A percentile compares a stretch with the other conserved stretches of the same genome.
phyloP scores from a whole-genome alignment of 2,888 invertebrate genomes.

The Tetragonula carbonaria region DNA sequence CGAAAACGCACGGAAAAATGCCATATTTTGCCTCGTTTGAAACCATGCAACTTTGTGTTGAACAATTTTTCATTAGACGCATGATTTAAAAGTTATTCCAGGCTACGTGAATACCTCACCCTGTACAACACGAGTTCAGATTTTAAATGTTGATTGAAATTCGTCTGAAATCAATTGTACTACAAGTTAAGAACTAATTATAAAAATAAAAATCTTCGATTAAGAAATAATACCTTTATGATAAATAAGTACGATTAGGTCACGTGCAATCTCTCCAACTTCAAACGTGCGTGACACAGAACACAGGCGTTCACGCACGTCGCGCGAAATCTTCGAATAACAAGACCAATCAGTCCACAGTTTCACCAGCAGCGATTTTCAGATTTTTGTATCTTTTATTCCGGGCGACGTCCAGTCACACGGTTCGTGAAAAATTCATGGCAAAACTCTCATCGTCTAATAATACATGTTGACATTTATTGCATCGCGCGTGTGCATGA shows the following conservation, averaged over 20 bases:
- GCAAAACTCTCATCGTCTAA: neutral
- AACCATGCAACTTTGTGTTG: no score
- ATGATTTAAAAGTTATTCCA: no score
- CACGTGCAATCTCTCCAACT: neutral
- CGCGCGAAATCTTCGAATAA: neutral
- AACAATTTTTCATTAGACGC: no score
- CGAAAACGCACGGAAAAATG: no score
- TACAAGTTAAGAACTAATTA: no score
- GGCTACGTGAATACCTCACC: no score
- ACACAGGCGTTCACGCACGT: neutral
- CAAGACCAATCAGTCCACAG: neutral
- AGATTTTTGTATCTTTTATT: neutral
- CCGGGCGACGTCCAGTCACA: neutral
- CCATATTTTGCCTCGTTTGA: no score
- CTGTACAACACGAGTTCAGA: no score
- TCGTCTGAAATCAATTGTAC: no score
- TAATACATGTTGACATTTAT: constrained; percentile 41
- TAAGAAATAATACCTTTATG: no score
- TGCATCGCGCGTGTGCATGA: constrained; percentile 18
- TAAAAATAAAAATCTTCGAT: no score
- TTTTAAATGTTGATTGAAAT: no score
- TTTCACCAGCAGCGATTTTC: neutral
- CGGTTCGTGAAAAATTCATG: neutral
- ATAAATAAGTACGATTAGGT: neutral
- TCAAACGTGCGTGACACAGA: neutral